Conservation (phyloP, 1,140 invertebrate species). For the Trachymyrmex septentrionalis region DNA sequence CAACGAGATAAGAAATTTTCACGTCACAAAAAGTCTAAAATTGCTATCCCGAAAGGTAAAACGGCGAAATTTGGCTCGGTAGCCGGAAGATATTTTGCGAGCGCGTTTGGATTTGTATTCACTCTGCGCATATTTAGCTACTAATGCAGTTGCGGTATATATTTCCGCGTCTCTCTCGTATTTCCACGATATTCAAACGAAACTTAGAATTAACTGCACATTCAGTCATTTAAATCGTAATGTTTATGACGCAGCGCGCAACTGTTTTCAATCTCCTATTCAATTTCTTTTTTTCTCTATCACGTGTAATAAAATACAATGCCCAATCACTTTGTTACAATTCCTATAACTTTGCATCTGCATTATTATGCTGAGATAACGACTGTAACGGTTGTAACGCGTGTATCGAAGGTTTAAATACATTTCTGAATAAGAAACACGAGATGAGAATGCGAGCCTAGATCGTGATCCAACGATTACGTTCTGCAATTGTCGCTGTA, state of each 20-base stretch:
- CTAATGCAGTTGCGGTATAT: constrained; percentile 4
- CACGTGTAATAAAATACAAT: neutral
- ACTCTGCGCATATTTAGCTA: constrained; percentile 14
- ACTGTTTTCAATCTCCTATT: constrained; percentile 24
- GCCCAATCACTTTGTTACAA: neutral
- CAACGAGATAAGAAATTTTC: constrained; percentile 50
- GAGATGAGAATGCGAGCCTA: constrained; percentile 5
- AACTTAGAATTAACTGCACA: constrained; percentile 2
- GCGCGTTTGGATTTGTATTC: constrained; percentile 28
- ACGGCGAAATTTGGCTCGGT: constrained; percentile 14
- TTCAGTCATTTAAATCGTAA: constrained; percentile 7
- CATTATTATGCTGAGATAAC: neutral
- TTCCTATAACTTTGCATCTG: neutral
- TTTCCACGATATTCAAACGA: constrained; percentile 25
- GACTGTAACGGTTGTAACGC: neutral
- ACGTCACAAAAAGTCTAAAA: constrained; percentile 24
- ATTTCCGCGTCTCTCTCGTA: neutral
- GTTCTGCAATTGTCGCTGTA: constrained; percentile 44
- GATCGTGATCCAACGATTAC: constrained; percentile 28
- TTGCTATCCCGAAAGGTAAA: constrained; percentile 16
- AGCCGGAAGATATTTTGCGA: constrained; percentile 1
- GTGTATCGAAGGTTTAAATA: neutral
- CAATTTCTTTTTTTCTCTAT: neutral
- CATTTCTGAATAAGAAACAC: neutral
- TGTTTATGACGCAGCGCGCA: neutral